Evolutionary conservation across 2,797 vertebrate species (phyloP), one percentile per base, ranked within the genome.

Genomic region (Schizopygopsis malacanthus): DNA sequence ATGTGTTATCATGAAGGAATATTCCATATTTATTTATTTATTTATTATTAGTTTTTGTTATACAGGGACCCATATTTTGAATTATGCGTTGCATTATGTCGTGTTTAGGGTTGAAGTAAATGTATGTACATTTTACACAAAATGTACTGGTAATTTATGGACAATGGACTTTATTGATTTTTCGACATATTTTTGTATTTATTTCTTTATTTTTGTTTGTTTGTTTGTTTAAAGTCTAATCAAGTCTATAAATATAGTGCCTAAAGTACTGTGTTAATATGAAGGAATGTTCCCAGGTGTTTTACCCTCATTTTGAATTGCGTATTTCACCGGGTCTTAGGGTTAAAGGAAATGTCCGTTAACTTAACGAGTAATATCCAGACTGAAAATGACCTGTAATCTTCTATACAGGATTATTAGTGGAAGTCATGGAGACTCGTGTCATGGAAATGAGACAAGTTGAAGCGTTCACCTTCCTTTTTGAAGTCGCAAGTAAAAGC

Each of bases 401-500:
- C 1, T 37, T 67, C 7, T 18, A 18, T 37, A 67, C 63, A 67
- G 28, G 15, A 67, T 37, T 15, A 8, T 67, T 67, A 33, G 4
- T 37, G 9, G 0, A 75, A 33, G 10, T 22, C 20, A 6, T 11
- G 22, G 10, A 54, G 28, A 54, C 73, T 50, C 28, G 33, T 33
- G 33, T 33, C 33, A 33, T 33, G 33, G 37, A 37, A 54, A 54
- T 76, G 28, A 37, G 20, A 15, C 33, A 41, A 15, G 33, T 0
- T 50, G 7, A 28, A 50, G 47, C 9, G 1, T 59, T 41, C 37
- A 9, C 4, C 52, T 59, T 18, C 2, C 37, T 72, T 28, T 75
- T 75, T 70, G 18, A 69, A 81, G 37, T 80, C 28, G 41, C 56
- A 78, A 33, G 79, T 72, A 39, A 33, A 70, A 41, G 37, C 22